Evolutionary conservation across 2,797 vertebrate genomes (phyloP).

Genomic region (Octomys mimax): DNA sequence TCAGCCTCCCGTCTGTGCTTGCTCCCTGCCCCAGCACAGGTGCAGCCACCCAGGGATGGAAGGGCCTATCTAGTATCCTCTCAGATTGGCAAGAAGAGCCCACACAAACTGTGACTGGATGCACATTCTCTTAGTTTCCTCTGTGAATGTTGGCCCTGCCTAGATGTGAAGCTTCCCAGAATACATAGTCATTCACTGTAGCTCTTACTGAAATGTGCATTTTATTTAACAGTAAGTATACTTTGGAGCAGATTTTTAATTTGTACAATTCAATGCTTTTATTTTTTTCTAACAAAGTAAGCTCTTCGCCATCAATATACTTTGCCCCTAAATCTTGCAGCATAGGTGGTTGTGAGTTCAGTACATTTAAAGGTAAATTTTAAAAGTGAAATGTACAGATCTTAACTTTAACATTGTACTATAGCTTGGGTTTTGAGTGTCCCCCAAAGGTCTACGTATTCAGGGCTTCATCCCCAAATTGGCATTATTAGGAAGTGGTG

Average conservation of each 20-base stretch:
- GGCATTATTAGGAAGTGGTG: background rate
- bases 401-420: too few species aligned
- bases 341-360: background rate
- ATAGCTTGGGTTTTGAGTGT: too few species aligned
- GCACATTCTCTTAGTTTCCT: slow-evolving; percentile 71
- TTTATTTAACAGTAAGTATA: slow-evolving; percentile 84
- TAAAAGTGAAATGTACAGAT: background rate
- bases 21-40: slow-evolving; percentile 74
- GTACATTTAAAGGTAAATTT: background rate
- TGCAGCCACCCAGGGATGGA: slow-evolving; percentile 50
- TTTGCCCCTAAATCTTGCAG: background rate
- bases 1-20: slow-evolving; percentile 76
- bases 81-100: slow-evolving; percentile 81
- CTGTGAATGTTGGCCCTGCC: slow-evolving; percentile 60
- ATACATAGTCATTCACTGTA: slow-evolving; percentile 65
- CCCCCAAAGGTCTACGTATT: too few species aligned
- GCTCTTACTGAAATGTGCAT: slow-evolving; percentile 78
- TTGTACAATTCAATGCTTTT: slow-evolving; percentile 84
- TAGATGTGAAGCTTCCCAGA: slow-evolving; percentile 3
- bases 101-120: slow-evolving; percentile 77
- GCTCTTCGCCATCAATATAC: too few species aligned
- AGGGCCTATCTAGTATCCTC: slow-evolving; percentile 59
- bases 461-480: background rate
- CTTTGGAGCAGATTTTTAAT: slow-evolving; percentile 83
- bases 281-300: slow-evolving; percentile 64